phyloP scores from a whole-genome alignment of 2,888 invertebrate species.

The Euclidia mi region DNA sequence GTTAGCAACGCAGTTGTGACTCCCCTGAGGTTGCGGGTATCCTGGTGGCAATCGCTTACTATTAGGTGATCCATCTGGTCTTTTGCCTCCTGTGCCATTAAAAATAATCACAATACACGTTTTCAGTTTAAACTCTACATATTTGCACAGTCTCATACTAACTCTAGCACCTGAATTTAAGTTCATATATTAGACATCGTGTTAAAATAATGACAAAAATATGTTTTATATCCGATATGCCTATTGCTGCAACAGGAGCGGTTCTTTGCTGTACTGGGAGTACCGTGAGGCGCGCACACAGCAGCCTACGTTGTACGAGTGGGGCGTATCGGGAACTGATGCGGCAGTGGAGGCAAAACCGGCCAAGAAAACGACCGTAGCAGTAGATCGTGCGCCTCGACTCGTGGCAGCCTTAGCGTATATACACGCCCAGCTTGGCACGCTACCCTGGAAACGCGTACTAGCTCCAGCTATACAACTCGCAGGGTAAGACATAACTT shows the following conservation, averaged over 20 bases:
- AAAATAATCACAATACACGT: no score
- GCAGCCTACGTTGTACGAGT: constrained; percentile 77
- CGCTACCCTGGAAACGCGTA: constrained; percentile 72
- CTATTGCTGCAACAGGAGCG: constrained; percentile 89
- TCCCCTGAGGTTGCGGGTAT: no score
- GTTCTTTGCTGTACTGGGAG: constrained; percentile 93
- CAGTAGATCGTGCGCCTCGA: constrained; percentile 67
- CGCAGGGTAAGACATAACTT: constrained; percentile 62
- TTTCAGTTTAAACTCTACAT: no score
- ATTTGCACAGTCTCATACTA: no score
- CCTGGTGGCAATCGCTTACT: no score
- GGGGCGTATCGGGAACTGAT: constrained; percentile 58
- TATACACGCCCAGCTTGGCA: constrained; percentile 72
- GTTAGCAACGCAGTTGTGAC: no score
- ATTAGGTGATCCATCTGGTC: no score
- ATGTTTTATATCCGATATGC: background rate
- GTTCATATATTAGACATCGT: no score
- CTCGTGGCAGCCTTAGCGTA: constrained; percentile 75
- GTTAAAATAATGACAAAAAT: no score
- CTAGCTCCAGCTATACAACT: constrained; percentile 74
- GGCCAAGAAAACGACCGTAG: no score
- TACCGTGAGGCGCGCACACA: constrained; percentile 86
- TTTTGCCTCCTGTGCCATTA: no score
- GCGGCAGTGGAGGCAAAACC: constrained; percentile 10
- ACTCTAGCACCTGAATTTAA: no score